Evolutionary conservation across 2,888 invertebrate genomes (phyloP).

Genomic region (Geotrupes spiniger): DNA sequence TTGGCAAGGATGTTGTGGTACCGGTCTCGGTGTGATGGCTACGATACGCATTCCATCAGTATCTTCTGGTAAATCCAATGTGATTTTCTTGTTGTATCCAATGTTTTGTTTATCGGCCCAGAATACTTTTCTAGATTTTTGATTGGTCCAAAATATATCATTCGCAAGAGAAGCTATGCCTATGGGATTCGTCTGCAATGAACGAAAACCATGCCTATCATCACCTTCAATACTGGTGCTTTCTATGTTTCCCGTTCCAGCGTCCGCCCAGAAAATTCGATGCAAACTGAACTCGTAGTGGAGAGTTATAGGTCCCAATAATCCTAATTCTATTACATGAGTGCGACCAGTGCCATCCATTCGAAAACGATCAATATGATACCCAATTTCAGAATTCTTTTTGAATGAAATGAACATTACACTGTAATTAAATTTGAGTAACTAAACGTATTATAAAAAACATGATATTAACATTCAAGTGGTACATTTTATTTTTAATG

Average conservation of each 20-base stretch:
- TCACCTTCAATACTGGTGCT: constrained; percentile 61
- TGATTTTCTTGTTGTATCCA: constrained; percentile 44
- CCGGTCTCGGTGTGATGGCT: constrained; percentile 49
- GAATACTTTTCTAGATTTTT: constrained; percentile 56
- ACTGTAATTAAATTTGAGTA: constrained; percentile 45
- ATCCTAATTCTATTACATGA: constrained; percentile 47
- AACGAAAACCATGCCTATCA: constrained; percentile 46
- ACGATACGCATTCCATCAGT: constrained; percentile 52
- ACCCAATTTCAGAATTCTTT: constrained; percentile 2
- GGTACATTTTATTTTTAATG: no score
- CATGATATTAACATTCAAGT: no score
- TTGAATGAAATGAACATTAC: constrained; percentile 63
- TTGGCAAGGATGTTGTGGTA: constrained; percentile 58
- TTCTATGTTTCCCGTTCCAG: constrained; percentile 63
- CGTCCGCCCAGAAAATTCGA: constrained; percentile 66
- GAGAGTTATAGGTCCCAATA: constrained; percentile 56
- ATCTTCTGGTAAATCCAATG: constrained; percentile 42
- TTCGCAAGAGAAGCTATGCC: constrained; percentile 61
- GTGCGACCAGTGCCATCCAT: constrained; percentile 62
- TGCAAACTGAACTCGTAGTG: constrained; percentile 58
- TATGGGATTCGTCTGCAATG: constrained; percentile 49
- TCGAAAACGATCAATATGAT: constrained; percentile 65
- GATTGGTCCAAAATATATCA: constrained; percentile 69
- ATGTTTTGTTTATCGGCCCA: constrained; percentile 57
- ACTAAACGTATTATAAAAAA: no score